These are phyloP conservation scores for Eulimnadia texana DNA, from an alignment of 1,140 invertebrate species.

Conservation along the genomic window DNA sequence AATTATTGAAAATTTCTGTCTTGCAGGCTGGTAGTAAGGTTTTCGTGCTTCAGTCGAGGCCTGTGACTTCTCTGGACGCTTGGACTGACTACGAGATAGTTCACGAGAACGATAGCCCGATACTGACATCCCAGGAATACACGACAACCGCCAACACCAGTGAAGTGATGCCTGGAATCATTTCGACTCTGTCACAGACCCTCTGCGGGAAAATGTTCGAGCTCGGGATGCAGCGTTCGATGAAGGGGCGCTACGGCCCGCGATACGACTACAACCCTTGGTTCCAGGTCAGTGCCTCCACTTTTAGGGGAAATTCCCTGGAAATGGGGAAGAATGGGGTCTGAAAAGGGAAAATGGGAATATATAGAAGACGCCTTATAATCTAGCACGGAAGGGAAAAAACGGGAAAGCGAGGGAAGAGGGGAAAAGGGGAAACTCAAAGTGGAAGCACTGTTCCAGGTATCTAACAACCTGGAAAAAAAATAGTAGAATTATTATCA, in stretches of 20 bases:
- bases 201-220: constrained; percentile 28
- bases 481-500: neutral
- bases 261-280: neutral
- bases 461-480: no score
- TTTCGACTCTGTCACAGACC: constrained; percentile 32
- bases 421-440: no score
- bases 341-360: no score
- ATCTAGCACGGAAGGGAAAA: no score
- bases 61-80: constrained; percentile 48
- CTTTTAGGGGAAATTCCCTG: no score
- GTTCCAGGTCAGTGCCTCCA: neutral
- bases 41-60: constrained; percentile 52
- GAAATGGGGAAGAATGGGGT: no score
- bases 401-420: no score
- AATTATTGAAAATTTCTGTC: constrained; percentile 1
- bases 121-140: constrained; percentile 30
- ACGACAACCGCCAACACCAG: constrained; percentile 31
- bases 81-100: constrained; percentile 56
- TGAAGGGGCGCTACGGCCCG: constrained; percentile 5
- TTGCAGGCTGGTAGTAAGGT: constrained; percentile 23
- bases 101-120: constrained; percentile 50
- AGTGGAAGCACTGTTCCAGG: no score
- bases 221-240: constrained; percentile 21
- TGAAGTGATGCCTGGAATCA: constrained; percentile 43
- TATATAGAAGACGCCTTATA: no score